Evolutionary conservation across 2,888 invertebrate genomes (phyloP).

Genomic region (Lamproptera curius): DNA sequence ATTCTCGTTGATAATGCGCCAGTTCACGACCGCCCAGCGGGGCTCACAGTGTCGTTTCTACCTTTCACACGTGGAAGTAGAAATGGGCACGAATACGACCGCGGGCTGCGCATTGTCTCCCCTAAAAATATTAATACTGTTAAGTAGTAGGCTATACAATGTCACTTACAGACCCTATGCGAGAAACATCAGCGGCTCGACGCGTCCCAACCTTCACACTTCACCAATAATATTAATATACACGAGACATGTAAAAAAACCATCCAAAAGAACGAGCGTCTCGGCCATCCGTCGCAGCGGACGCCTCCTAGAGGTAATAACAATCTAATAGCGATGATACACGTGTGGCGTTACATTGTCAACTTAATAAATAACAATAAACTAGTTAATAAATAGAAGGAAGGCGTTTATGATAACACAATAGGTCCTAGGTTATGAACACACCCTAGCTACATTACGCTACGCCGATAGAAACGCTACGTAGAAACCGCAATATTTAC

Average conservation of each 20-base stretch:
- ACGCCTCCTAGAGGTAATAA: slow-evolving; percentile 33
- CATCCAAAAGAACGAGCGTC: slow-evolving; percentile 3
- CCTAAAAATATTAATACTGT: slow-evolving; percentile 58
- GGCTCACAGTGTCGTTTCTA: not conserved
- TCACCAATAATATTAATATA: slow-evolving; percentile 5
- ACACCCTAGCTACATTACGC: slow-evolving; percentile 75
- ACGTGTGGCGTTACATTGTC: slow-evolving; percentile 30
- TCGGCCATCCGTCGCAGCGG: slow-evolving; percentile 40
- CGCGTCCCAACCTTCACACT: slow-evolving; percentile 21
- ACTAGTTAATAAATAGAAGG: slow-evolving; percentile 62
- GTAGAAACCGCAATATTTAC: slow-evolving; percentile 57
- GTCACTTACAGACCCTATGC: slow-evolving; percentile 14
- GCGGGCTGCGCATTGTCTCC: slow-evolving; percentile 26
- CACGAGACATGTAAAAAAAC: slow-evolving; percentile 1
- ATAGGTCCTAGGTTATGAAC: slow-evolving; percentile 39
- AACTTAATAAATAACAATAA: slow-evolving; percentile 62
- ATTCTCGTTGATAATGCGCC: slow-evolving; percentile 13
- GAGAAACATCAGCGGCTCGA: slow-evolving; percentile 18
- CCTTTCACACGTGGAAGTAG: not conserved
- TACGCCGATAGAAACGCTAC: slow-evolving; percentile 65
- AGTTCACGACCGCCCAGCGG: not conserved
- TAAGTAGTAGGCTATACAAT: slow-evolving; percentile 38
- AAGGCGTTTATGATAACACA: slow-evolving; percentile 36
- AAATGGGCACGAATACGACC: slow-evolving; percentile 11
- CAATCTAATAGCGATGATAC: slow-evolving; percentile 2